Conservation (phyloP, 2,888 invertebrate species). For the Agriopis aurantiaria region DNA sequence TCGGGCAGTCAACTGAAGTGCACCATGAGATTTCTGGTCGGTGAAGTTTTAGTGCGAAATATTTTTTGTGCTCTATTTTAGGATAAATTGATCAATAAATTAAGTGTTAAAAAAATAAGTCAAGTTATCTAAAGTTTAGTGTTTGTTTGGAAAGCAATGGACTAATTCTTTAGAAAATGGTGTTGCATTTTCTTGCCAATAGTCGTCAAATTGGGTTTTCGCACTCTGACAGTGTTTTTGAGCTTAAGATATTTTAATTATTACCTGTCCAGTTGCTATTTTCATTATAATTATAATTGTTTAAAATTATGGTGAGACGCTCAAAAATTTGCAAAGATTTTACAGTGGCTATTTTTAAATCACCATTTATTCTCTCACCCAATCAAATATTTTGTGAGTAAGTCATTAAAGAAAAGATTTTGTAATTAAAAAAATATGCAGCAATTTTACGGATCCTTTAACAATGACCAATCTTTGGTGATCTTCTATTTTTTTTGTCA, state of each 20-base stretch:
- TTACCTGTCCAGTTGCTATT: too few species aligned
- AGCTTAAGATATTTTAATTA: not conserved
- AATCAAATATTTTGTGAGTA: too few species aligned
- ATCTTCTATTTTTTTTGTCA: too few species aligned
- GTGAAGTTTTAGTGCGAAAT: constrained; percentile 43
- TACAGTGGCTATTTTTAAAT: too few species aligned
- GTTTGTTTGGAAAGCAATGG: not conserved
- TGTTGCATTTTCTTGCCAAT: not conserved
- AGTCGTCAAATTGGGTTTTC: not conserved
- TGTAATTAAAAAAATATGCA: too few species aligned
- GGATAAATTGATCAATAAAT: not conserved
- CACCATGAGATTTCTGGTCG: constrained; percentile 85
- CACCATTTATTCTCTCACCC: too few species aligned
- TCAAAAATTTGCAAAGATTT: too few species aligned
- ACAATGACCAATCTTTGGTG: too few species aligned
- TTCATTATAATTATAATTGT: too few species aligned
- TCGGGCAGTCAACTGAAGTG: constrained; percentile 84
- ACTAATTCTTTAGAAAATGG: not conserved
- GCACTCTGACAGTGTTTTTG: not conserved
- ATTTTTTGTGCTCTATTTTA: constrained; percentile 7
- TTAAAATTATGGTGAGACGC: too few species aligned
- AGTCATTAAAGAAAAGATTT: too few species aligned
- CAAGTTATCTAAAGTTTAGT: not conserved
- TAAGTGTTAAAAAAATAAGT: not conserved
- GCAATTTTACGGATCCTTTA: too few species aligned